A percentile compares a stretch with the other conserved stretches of the same genome.
Conservation (phyloP, 1,140 invertebrate genomes). For the Yoshiicerus persimilis region DNA sequence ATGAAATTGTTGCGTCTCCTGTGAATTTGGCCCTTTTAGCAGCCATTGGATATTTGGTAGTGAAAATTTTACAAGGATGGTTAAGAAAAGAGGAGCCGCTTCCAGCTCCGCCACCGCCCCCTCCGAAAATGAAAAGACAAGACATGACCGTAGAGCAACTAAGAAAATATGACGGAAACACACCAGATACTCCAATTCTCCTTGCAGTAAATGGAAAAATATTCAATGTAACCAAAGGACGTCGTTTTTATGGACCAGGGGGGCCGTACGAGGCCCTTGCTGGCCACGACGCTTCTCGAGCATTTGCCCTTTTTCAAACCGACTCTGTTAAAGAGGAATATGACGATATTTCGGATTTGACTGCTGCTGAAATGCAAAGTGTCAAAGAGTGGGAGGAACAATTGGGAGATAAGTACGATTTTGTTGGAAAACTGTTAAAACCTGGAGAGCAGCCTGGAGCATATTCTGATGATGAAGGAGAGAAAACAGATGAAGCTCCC, state of each 20-base stretch:
- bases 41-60: constrained; percentile 75
- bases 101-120: constrained; percentile 57
- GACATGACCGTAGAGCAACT: constrained; percentile 92
- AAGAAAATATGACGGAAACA: constrained; percentile 76
- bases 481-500: constrained; percentile 51
- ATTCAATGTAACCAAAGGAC: constrained; percentile 90
- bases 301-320: constrained; percentile 88
- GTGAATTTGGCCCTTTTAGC: constrained; percentile 74
- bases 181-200: constrained; percentile 81
- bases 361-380: constrained; percentile 78
- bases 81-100: constrained; percentile 50
- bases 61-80: constrained; percentile 67
- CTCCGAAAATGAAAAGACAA: constrained; percentile 79
- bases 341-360: constrained; percentile 93
- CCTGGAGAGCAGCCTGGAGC: constrained; percentile 88
- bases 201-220: constrained; percentile 95
- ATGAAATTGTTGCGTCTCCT: constrained; percentile 56
- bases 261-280: constrained; percentile 92
- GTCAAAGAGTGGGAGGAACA: constrained; percentile 95
- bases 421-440: constrained; percentile 86
- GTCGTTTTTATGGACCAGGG: constrained; percentile 88
- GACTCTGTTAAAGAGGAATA: constrained; percentile 78
- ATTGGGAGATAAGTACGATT: constrained; percentile 95
- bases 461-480: constrained; percentile 89
- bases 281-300: constrained; percentile 90